These are phyloP conservation scores for Embiotoca jacksoni DNA, from an alignment of 2,113 vertebrate genomes.

Conservation along the genomic window DNA sequence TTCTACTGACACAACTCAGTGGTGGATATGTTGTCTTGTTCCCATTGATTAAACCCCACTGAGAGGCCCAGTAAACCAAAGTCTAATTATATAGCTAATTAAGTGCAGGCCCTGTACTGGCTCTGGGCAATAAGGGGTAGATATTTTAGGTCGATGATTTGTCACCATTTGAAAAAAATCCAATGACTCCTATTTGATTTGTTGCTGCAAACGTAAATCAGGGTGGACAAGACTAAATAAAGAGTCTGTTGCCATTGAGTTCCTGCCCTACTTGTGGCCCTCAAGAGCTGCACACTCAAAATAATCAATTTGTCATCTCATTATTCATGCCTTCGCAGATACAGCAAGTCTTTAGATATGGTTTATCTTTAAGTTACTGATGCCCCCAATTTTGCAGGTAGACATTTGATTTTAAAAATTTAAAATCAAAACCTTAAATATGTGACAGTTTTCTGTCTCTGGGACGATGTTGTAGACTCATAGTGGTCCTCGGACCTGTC, in stretches of 20 bases:
- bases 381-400: not conserved
- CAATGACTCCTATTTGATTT: slow-evolving; percentile 75
- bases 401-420: slow-evolving; percentile 3
- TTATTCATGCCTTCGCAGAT: slow-evolving; percentile 26
- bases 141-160: slow-evolving; percentile 82
- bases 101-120: slow-evolving; percentile 68
- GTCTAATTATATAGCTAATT: slow-evolving; percentile 85
- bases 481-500: slow-evolving; percentile 21
- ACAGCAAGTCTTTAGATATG: slow-evolving; percentile 7
- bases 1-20: slow-evolving; percentile 54
- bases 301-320: slow-evolving; percentile 48
- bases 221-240: slow-evolving; percentile 65
- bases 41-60: slow-evolving; percentile 78
- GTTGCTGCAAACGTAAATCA: slow-evolving; percentile 70
- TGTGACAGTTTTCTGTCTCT: not conserved
- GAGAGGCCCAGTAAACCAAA: slow-evolving; percentile 80
- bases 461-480: slow-evolving; percentile 32
- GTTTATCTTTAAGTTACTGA: slow-evolving; percentile 1
- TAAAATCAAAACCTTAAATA: not conserved
- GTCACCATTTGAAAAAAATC: slow-evolving; percentile 81
- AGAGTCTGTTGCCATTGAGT: slow-evolving; percentile 51
- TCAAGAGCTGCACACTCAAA: slow-evolving; percentile 39
- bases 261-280: slow-evolving; percentile 57
- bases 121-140: slow-evolving; percentile 72
- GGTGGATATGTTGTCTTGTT: slow-evolving; percentile 75